Evolutionary conservation across 2,888 invertebrate genomes (phyloP).

Genomic region (Rhagonycha lutea): DNA sequence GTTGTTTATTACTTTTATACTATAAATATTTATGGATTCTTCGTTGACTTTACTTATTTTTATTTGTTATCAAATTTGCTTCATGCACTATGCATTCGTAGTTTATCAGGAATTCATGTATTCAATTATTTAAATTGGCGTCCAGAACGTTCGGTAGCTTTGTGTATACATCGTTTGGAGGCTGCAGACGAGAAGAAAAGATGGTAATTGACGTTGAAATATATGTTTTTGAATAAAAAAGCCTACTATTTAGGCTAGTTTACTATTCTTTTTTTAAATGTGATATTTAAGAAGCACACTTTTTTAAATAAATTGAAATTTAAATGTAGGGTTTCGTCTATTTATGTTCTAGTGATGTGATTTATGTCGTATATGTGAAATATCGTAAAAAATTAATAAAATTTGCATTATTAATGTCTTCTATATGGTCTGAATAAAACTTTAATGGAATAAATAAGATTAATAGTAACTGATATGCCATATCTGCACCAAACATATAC

Average conservation of each 20-base stretch:
- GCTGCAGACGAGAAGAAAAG: constrained; percentile 45
- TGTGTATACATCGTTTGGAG: constrained; percentile 31
- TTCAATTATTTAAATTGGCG: constrained; percentile 57
- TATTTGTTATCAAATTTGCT: constrained; percentile 57
- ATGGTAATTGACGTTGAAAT: constrained; percentile 46
- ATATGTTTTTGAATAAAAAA: constrained; percentile 34
- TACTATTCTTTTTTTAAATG: neutral
- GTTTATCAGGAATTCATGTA: constrained; percentile 57
- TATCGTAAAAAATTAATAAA: neutral
- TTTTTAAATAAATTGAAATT: neutral
- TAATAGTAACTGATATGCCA: neutral
- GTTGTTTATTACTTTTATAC: constrained; percentile 48
- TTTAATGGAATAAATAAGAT: neutral
- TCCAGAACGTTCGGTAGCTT: constrained; percentile 44
- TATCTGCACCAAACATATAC: neutral
- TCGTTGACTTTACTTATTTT: constrained; percentile 55
- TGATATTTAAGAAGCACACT: neutral
- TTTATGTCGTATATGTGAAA: neutral
- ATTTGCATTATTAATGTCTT: neutral
- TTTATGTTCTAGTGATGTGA: neutral
- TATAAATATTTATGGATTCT: constrained; percentile 53
- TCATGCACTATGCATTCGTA: constrained; percentile 55
- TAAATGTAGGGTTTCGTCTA: neutral
- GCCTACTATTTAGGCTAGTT: constrained; percentile 18
- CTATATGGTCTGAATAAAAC: neutral